A percentile compares a stretch with the other conserved stretches of the same genome.
These are phyloP conservation scores for Dorcus hopei DNA, from an alignment of 2,888 invertebrate species.

Conservation along the genomic window DNA sequence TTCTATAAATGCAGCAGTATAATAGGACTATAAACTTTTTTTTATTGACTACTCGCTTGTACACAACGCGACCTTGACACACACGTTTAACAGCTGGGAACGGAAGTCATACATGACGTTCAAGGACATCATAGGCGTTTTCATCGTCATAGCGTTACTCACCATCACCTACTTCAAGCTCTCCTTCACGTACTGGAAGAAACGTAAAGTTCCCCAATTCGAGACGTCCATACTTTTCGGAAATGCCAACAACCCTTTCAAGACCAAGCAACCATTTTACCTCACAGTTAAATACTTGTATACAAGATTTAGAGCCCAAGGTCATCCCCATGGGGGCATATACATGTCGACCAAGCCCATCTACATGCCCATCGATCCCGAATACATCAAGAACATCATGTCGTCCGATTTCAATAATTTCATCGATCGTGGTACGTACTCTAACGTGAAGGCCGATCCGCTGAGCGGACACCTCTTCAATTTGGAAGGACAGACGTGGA, in stretches of 20 bases:
- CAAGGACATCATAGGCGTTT: neutral
- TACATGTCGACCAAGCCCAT: conserved; percentile 32
- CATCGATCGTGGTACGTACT: conserved; percentile 36
- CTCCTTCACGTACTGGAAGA: conserved; percentile 34
- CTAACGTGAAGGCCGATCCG: conserved; percentile 38
- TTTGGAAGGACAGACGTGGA: conserved; percentile 45
- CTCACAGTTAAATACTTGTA: conserved; percentile 17
- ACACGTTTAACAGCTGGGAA: too few relatives aligned
- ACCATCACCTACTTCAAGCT: conserved; percentile 23
- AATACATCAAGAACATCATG: conserved; percentile 39
- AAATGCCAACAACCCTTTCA: conserved; percentile 25
- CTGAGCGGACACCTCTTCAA: conserved; percentile 34
- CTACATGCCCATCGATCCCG: conserved; percentile 39
- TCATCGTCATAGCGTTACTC: neutral
- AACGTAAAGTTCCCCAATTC: conserved; percentile 28
- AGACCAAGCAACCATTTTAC: conserved; percentile 7
- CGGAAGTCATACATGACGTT: neutral
- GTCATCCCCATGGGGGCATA: conserved; percentile 29
- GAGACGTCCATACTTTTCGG: conserved; percentile 37
- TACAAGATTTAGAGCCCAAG: conserved; percentile 23
- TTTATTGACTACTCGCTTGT: too few relatives aligned
- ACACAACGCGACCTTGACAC: too few relatives aligned
- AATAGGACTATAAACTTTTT: too few relatives aligned
- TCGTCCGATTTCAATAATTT: conserved; percentile 43
- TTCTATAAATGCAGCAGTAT: too few relatives aligned